Conservation (phyloP, 2,113 vertebrate species). For the Spheniscus mendiculus region DNA sequence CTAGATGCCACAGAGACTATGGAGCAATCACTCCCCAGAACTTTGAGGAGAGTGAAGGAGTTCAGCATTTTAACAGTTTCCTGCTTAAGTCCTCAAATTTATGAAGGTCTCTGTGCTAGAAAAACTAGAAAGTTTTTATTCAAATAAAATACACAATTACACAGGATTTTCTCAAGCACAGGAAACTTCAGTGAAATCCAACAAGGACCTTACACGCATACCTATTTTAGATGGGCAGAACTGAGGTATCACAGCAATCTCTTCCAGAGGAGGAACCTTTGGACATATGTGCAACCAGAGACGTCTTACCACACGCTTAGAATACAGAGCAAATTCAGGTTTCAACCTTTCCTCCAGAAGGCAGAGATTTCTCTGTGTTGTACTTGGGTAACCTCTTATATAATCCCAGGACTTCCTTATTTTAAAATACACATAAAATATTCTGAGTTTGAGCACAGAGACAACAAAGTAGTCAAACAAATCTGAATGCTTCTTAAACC, state of each 20-base stretch:
- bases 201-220: accelerated
- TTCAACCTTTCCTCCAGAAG: neutral
- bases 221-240: neutral
- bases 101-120: neutral
- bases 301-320: neutral
- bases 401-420: neutral
- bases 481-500: neutral
- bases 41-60: neutral
- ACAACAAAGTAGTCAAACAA: constrained; percentile 25
- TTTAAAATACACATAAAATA: neutral
- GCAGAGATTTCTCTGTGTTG: neutral
- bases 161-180: neutral
- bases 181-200: neutral
- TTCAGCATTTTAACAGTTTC: neutral
- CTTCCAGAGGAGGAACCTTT: neutral
- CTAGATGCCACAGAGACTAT: neutral
- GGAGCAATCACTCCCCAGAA: neutral
- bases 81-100: neutral
- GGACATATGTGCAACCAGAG: accelerated
- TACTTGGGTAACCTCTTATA: neutral
- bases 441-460: neutral
- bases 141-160: neutral
- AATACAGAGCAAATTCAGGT: neutral
- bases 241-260: neutral
- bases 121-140: neutral